Evolutionary conservation across 2,888 invertebrate genomes (phyloP).

Genomic region (Eilema caniola): DNA sequence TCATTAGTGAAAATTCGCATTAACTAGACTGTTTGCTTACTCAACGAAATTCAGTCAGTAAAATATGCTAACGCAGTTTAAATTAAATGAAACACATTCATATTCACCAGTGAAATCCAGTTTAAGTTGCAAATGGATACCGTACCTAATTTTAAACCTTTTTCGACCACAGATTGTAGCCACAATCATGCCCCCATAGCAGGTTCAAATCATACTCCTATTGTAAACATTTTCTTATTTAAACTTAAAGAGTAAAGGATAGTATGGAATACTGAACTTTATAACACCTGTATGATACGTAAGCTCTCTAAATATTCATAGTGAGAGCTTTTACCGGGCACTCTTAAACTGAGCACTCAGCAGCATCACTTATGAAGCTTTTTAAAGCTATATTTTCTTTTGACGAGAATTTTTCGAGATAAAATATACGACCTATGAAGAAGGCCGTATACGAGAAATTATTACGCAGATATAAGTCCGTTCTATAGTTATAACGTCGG

Average conservation of each 20-base stretch:
- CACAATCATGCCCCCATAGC: too few relatives aligned
- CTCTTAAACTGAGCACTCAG: conserved; percentile 8
- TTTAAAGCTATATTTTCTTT: background rate
- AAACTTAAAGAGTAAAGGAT: background rate
- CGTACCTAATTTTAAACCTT: too few relatives aligned
- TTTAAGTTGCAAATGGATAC: too few relatives aligned
- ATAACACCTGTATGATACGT: conserved; percentile 5
- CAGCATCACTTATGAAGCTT: background rate
- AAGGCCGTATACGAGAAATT: too few relatives aligned
- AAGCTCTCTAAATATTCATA: conserved; percentile 44
- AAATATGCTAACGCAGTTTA: background rate
- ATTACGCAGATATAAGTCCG: too few relatives aligned
- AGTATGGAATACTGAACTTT: conserved; percentile 11
- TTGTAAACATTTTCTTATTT: background rate
- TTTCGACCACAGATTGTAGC: too few relatives aligned
- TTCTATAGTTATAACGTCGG: too few relatives aligned
- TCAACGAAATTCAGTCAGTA: background rate
- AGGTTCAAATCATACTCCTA: too few relatives aligned
- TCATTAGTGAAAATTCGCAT: background rate
- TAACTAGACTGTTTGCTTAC: background rate
- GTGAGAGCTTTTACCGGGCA: conserved; percentile 35
- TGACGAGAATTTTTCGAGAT: background rate
- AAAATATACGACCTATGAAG: too few relatives aligned
- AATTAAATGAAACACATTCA: too few relatives aligned
- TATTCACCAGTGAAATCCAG: too few relatives aligned